Conservation (phyloP, 2,797 vertebrate genomes). For the Hoplostethus atlanticus region DNA sequence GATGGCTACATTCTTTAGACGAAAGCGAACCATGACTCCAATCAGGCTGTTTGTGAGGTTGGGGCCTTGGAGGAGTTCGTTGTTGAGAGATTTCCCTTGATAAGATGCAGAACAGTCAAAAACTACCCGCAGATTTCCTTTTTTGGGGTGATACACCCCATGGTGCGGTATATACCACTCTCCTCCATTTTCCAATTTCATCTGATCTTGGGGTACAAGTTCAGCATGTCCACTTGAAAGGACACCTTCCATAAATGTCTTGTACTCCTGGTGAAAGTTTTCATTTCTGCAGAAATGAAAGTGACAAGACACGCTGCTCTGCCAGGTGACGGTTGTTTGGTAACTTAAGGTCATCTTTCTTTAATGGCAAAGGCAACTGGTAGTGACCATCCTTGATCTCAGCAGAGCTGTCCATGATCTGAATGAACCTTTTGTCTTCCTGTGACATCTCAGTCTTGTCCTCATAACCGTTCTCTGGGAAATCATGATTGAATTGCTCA, state of each 20-base stretch:
- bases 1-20: not conserved
- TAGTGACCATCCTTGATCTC: too few relatives aligned
- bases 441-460: not conserved
- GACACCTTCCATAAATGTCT: not conserved
- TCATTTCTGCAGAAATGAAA: not conserved
- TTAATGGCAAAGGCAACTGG: too few relatives aligned
- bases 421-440: not conserved
- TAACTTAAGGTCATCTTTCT: not conserved
- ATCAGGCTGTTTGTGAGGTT: too few relatives aligned
- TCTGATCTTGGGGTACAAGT: conserved; percentile 1
- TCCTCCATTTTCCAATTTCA: not conserved
- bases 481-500: not conserved
- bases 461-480: not conserved
- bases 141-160: too few relatives aligned
- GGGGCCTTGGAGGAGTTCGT: too few relatives aligned
- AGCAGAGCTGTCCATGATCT: not conserved
- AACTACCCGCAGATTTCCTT: too few relatives aligned
- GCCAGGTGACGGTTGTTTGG: not conserved
- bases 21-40: not conserved
- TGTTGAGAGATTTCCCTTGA: too few relatives aligned
- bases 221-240: conserved; percentile 1
- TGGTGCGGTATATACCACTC: too few relatives aligned
- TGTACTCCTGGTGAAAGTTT: conserved; percentile 1
- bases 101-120: not conserved
- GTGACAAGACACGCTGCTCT: not conserved